These are phyloP conservation scores for Opisthocomus hoazin DNA, from an alignment of 2,113 vertebrate species.

Conservation along the genomic window DNA sequence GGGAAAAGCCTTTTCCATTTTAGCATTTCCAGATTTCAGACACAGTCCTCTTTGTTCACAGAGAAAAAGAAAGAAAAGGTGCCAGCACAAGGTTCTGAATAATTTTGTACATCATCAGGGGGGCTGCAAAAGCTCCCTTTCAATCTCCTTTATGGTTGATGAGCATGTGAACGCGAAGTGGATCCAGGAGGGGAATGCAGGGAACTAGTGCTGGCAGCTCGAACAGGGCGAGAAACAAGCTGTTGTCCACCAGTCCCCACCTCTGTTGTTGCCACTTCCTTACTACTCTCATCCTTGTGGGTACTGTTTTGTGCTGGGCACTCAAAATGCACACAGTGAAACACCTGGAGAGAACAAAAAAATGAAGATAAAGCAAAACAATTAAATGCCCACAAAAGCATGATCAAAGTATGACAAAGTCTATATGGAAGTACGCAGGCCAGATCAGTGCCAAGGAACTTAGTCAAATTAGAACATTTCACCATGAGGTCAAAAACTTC, in stretches of 20 bases:
- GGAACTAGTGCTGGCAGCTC: slow-evolving; percentile 40
- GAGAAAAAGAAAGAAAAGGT: background rate
- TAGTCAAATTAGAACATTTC: background rate
- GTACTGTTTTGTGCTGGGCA: slow-evolving; percentile 85
- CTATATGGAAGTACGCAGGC: background rate
- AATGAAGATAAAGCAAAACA: background rate
- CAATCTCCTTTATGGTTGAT: slow-evolving; percentile 38
- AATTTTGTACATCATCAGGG: background rate
- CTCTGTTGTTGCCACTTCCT: slow-evolving; percentile 66
- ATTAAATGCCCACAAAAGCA: background rate
- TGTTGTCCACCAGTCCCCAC: slow-evolving; percentile 40
- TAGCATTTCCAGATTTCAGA: background rate
- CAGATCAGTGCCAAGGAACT: background rate
- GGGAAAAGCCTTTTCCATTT: slow-evolving; percentile 38
- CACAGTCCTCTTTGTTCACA: slow-evolving; percentile 25
- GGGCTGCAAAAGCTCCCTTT: background rate
- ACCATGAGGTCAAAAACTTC: background rate
- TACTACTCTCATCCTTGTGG: slow-evolving; percentile 78
- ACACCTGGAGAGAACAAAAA: slow-evolving; percentile 79
- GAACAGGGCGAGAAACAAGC: slow-evolving; percentile 22
- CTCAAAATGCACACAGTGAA: slow-evolving; percentile 98
- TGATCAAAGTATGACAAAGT: background rate
- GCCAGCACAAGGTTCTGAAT: background rate
- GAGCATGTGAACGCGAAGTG: background rate
- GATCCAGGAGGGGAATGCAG: slow-evolving; percentile 55